Conservation (phyloP, 2,113 vertebrate genomes). For the Illadopsis cleaveri region DNA sequence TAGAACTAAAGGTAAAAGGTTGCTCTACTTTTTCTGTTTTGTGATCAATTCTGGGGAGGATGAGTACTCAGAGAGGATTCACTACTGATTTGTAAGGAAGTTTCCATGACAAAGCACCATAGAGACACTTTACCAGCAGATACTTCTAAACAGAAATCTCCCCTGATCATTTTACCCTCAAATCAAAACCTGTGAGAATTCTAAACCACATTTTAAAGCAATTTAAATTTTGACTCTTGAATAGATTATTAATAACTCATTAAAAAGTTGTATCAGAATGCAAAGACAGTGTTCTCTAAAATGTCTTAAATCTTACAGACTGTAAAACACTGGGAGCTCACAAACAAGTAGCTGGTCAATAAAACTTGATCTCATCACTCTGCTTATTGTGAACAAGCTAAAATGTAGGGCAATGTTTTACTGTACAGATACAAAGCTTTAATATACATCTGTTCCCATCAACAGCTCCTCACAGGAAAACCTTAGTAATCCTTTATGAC, state of each 20-base stretch:
- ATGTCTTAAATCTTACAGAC: not conserved
- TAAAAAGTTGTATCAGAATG: not conserved
- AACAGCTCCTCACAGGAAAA: slow-evolving; percentile 7
- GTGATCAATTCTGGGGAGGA: not conserved
- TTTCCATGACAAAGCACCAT: not conserved
- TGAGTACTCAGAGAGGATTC: not conserved
- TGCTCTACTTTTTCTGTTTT: not conserved
- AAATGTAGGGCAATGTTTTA: not conserved
- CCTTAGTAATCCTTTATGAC: not conserved
- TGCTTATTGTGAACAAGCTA: not conserved
- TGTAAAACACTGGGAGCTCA: not conserved
- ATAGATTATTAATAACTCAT: not conserved
- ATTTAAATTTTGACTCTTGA: not conserved
- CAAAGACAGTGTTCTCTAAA: not conserved
- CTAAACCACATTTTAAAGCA: not conserved
- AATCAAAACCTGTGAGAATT: not conserved
- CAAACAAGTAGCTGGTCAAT: not conserved
- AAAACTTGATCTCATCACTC: not conserved
- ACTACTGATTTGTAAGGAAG: not conserved
- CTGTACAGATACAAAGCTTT: not conserved
- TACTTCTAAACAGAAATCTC: not conserved
- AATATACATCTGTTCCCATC: not conserved
- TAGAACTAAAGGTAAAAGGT: not conserved
- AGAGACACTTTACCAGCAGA: not conserved
- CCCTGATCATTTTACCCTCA: not conserved